Conservation (phyloP, 2,888 invertebrate genomes). For the Euzophera pinguis region DNA sequence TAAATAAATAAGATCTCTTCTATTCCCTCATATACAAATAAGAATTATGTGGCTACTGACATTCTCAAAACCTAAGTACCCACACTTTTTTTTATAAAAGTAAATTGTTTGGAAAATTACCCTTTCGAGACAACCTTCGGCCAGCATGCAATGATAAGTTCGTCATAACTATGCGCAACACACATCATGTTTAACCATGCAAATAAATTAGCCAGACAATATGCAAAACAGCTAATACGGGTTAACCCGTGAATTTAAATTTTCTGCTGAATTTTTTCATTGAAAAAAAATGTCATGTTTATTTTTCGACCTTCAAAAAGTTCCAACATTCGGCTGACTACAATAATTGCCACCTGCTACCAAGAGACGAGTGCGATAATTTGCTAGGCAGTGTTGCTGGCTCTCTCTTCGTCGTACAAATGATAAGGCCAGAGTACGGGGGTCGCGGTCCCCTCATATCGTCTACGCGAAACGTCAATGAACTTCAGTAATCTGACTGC, state of each 20-base stretch:
- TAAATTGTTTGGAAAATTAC: background rate
- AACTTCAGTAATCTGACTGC: conserved; percentile 63
- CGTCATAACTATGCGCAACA: background rate
- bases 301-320: conserved; percentile 76
- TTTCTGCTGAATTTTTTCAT: background rate
- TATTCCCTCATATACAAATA: no score
- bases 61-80: no score
- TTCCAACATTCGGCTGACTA: conserved; percentile 59
- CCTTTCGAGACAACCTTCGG: background rate
- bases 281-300: conserved; percentile 30
- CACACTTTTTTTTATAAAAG: no score
- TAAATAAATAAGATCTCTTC: no score
- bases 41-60: no score
- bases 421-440: conserved; percentile 31
- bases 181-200: conserved; percentile 4
- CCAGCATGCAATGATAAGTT: conserved; percentile 1
- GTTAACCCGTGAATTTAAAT: conserved; percentile 11
- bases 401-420: conserved; percentile 34
- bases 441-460: conserved; percentile 45
- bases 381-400: conserved; percentile 41
- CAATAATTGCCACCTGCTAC: conserved; percentile 72
- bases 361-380: conserved; percentile 61
- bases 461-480: conserved; percentile 70
- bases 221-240: conserved; percentile 11
- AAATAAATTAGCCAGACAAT: conserved; percentile 6